Evolutionary conservation across 2,797 vertebrate species (phyloP).

Genomic region (Fistularia commersonii): DNA sequence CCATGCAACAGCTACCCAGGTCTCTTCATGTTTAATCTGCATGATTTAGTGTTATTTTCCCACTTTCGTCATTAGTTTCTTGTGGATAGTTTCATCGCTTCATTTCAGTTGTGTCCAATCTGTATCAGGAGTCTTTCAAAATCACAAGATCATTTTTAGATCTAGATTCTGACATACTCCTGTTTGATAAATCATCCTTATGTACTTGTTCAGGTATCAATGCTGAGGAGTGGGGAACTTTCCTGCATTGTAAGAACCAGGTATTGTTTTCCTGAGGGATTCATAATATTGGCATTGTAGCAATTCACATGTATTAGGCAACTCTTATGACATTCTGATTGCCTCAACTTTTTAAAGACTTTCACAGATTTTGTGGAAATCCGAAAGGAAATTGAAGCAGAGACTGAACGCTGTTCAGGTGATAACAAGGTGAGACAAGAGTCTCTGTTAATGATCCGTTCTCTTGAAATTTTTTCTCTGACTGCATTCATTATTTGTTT

Average conservation of each 20-base stretch:
- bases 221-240: conserved; percentile 83
- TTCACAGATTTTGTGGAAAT: conserved; percentile 80
- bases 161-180: background rate
- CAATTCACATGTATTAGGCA: background rate
- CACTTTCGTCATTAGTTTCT: conserved; percentile 13
- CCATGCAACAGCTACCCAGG: conserved; percentile 73
- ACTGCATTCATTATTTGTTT: background rate
- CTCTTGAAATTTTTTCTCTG: conserved; percentile 8
- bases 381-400: conserved; percentile 75
- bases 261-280: conserved; percentile 33
- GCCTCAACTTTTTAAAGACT: conserved; percentile 53
- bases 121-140: background rate
- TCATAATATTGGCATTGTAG: background rate
- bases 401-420: conserved; percentile 75
- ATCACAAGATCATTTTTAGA: background rate
- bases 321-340: conserved; percentile 7
- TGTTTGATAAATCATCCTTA: conserved; percentile 4
- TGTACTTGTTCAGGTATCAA: conserved; percentile 66
- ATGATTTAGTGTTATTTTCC: conserved; percentile 24
- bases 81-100: background rate
- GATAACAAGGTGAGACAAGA: conserved; percentile 74
- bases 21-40: conserved; percentile 60
- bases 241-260: conserved; percentile 82
- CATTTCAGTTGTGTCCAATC: background rate
- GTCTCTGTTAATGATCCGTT: background rate